Percentiles rank a stretch among this genome's conserved stretches.
Conservation (phyloP, 2,113 vertebrate genomes). For the Oryzias javanicus region DNA sequence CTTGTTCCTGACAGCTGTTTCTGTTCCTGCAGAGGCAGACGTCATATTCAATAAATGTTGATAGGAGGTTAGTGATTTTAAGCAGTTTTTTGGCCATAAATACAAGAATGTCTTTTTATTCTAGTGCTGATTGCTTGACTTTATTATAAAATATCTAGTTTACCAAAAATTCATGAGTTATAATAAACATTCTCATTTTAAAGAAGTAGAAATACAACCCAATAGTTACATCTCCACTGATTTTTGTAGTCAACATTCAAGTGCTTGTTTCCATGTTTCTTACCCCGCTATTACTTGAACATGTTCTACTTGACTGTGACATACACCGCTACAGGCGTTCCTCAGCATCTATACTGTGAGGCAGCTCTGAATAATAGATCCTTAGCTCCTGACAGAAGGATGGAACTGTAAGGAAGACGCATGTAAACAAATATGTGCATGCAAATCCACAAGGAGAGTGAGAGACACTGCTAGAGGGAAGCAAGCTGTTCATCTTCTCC, state of each 20-base stretch:
- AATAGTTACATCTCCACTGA: no score
- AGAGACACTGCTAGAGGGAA: conserved; percentile 61
- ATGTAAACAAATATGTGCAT: conserved; percentile 37
- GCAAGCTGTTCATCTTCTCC: conserved; percentile 60
- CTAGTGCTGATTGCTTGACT: no score
- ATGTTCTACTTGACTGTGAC: conserved; percentile 1
- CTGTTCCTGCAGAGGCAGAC: no score
- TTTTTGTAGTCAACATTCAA: not conserved
- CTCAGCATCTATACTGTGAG: conserved; percentile 50
- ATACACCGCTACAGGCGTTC: conserved; percentile 26
- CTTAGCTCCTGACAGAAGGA: conserved; percentile 58
- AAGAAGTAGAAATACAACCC: not conserved
- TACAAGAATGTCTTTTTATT: no score
- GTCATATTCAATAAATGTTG: no score
- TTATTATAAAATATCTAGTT: no score
- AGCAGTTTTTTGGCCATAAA: no score
- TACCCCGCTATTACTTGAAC: not conserved
- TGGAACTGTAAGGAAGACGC: conserved; percentile 56
- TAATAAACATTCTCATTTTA: not conserved
- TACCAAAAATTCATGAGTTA: not conserved
- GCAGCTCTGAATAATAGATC: conserved; percentile 69
- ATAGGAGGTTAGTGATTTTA: no score
- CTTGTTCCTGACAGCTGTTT: no score
- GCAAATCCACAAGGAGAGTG: conserved; percentile 42
- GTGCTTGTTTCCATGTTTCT: not conserved